Base-by-base conservation (phyloP, 2,888 invertebrate genomes). In the Parnassius glacialis region DNA sequence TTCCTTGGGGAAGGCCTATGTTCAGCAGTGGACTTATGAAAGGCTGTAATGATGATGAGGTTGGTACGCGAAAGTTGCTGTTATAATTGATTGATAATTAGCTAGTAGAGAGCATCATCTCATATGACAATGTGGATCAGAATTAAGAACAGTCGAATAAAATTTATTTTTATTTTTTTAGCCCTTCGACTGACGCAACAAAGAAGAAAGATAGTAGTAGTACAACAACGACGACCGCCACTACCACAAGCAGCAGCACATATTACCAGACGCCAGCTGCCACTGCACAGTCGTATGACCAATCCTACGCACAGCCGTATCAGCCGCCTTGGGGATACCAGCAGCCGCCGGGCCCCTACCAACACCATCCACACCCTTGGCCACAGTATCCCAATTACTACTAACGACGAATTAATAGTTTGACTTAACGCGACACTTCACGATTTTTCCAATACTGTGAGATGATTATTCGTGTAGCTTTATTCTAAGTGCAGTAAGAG, bases 251-350 rank as follows among this genome's bases (percentile, higher is more conserved):
- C 65, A 69, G 71, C 67, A 77, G 72, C 69, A 70, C 81, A n/a
- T 85, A 86, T 80, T 90, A 90, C 79, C 84, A 82, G 69, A 69
- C 84, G 64, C 81, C 80, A 51, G 69, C 79, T 47, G 77, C 83
- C 13, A 69, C 80, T n/a, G 76, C 84, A 67, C 80, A 79, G 71
- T 77, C 85, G 7, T 89, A 87, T 82, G 87, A 89, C 60, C 89
- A 87, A 77, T 81, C 82, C 52, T 90, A 91, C 78, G 81, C 87
- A 73, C 84, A 84, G 76, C 86, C 85, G 68, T 89, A 88, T 80
- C 89, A 88, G 78, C 85, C 89, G 67, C 85, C 90, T 13, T 92
- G 91, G 92, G 87, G 87, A 67, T 90, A 90, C 81, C 90, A 91
- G 78, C 92, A 91, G 73, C 88, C 90, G 53, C 85, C 90, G 56